Conservation (phyloP, 2,888 invertebrate species). For the Drosophila falleni region DNA sequence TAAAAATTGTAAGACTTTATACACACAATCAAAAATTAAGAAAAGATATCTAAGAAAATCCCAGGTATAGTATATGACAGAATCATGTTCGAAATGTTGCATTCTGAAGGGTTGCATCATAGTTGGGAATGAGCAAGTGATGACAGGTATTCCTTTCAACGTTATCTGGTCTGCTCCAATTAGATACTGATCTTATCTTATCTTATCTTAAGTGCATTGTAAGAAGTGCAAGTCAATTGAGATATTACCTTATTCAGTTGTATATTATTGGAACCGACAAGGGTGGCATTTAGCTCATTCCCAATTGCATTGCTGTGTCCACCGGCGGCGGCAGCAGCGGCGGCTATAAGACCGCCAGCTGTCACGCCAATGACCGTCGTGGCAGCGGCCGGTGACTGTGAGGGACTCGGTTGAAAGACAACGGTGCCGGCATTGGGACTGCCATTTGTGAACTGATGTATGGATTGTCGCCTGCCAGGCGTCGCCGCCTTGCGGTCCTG, state of each 20-base stretch:
- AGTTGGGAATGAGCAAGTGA: background rate
- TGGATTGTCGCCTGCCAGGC: conserved; percentile 86
- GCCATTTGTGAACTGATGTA: conserved; percentile 85
- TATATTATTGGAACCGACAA: conserved; percentile 86
- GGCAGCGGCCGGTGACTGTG: conserved; percentile 85
- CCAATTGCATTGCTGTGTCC: conserved; percentile 78
- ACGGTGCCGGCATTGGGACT: conserved; percentile 86
- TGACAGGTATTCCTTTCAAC: background rate
- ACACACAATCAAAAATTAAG: too few species aligned
- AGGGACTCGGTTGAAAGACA: conserved; percentile 86
- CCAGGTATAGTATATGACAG: too few species aligned
- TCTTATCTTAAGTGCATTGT: conserved; percentile 13
- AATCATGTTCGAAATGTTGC: background rate
- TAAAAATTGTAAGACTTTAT: too few species aligned
- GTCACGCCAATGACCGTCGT: conserved; percentile 85
- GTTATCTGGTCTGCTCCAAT: conserved; percentile 43
- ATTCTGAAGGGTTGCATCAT: conserved; percentile 7
- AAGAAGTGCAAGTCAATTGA: conserved; percentile 12
- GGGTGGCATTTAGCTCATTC: conserved; percentile 86
- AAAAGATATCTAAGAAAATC: too few species aligned
- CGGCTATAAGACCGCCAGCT: conserved; percentile 79
- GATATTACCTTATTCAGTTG: conserved; percentile 84
- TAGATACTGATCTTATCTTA: conserved; percentile 54
- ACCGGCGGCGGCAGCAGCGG: conserved; percentile 55
- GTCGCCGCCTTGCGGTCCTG: conserved; percentile 86